Percentiles rank a stretch among this genome's conserved stretches.
phyloP scores from a whole-genome alignment of 1,140 invertebrate genomes.

The Lepidurus arcticus region DNA sequence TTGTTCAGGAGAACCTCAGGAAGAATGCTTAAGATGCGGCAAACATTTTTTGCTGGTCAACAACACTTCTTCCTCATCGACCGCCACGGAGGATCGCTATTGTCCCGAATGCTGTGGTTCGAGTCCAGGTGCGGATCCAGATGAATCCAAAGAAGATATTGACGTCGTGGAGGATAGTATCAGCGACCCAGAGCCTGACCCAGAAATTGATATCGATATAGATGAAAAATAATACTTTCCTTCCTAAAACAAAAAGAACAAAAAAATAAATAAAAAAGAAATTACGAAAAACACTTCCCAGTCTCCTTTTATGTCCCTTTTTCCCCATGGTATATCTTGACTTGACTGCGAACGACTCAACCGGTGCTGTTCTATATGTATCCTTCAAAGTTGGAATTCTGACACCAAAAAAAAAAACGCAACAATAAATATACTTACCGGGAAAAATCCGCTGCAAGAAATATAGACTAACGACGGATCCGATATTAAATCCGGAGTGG shows the following conservation, averaged over 20 bases:
- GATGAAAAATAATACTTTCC: neutral
- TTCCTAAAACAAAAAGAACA: neutral
- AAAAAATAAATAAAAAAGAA: neutral
- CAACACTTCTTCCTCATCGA: neutral
- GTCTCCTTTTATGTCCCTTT: neutral
- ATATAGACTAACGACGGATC: too few relatives aligned
- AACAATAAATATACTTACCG: neutral
- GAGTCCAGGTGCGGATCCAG: neutral
- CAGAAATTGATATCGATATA: constrained; percentile 20
- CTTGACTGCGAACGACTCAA: neutral
- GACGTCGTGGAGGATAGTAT: constrained; percentile 4
- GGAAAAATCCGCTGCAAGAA: too few relatives aligned
- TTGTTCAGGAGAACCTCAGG: constrained; percentile 29
- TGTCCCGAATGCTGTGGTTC: constrained; percentile 9
- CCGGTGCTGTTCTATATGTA: constrained; percentile 19
- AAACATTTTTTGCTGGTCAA: constrained; percentile 28
- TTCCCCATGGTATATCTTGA: neutral
- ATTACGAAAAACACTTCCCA: neutral
- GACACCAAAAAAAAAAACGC: neutral
- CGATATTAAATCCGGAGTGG: too few relatives aligned
- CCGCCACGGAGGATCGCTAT: neutral
- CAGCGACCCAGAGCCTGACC: constrained; percentile 10
- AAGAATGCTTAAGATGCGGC: constrained; percentile 32
- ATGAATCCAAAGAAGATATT: constrained; percentile 11
- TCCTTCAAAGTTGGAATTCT: neutral